Evolutionary conservation across 2,797 vertebrate genomes (phyloP).

Genomic region (Melanotaenia pygmaea): DNA sequence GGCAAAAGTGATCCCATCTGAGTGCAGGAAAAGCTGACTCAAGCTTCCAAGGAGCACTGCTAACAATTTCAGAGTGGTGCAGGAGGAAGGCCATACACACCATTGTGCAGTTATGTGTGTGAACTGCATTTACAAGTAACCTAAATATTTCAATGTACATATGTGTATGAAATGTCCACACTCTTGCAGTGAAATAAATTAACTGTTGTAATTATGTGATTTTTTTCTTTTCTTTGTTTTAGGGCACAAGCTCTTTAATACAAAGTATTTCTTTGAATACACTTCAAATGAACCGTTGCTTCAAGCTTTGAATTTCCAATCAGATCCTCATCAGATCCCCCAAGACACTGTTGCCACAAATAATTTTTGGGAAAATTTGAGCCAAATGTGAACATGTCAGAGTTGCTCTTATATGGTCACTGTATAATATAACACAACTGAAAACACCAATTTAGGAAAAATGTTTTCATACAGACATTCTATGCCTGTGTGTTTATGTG

Average conservation of each 20-base stretch:
- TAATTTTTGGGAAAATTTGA: conserved; percentile 27
- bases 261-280: conserved; percentile 47
- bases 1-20: conserved; percentile 35
- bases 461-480: neutral
- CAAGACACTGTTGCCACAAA: conserved; percentile 38
- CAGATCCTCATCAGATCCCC: conserved; percentile 57
- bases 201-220: conserved; percentile 24
- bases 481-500: neutral
- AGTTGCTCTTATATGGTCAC: neutral
- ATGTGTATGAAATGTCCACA: neutral
- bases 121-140: neutral
- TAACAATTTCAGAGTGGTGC: conserved; percentile 42
- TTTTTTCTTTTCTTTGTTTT: conserved; percentile 27
- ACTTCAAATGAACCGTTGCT: conserved; percentile 69
- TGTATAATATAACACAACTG: neutral
- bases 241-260: conserved; percentile 41
- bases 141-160: too few species aligned
- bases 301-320: conserved; percentile 72
- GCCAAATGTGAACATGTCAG: conserved; percentile 32
- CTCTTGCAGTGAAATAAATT: conserved; percentile 26
- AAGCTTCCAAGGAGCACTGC: conserved; percentile 41
- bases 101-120: neutral
- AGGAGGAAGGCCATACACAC: conserved; percentile 5
- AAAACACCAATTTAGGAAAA: conserved; percentile 4
- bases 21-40: conserved; percentile 57